Conservation (phyloP, 2,113 vertebrate genomes). For the Clarias batrachus region DNA sequence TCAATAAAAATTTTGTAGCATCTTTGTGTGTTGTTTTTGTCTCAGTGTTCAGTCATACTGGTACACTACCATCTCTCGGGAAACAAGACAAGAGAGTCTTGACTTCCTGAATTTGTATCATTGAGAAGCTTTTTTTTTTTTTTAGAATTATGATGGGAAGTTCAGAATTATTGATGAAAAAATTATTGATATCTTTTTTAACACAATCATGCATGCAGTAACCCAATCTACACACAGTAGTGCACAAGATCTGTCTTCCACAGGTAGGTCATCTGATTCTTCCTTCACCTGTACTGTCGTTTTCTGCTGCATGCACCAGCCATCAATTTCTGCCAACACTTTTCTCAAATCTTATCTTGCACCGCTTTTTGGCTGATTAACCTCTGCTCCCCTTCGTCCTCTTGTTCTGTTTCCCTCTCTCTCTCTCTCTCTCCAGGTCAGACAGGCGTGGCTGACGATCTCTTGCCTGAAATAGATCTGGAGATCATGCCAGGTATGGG, state of each 20-base stretch:
- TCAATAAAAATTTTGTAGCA: neutral
- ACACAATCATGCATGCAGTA: neutral
- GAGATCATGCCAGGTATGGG: conserved; percentile 97
- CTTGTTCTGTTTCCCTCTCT: conserved; percentile 32
- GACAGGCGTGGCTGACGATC: conserved; percentile 91
- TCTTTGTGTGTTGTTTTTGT: neutral
- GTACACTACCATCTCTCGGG: neutral
- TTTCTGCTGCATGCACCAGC: conserved; percentile 52
- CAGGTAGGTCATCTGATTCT: conserved; percentile 32
- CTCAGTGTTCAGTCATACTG: neutral
- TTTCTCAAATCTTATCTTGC: conserved; percentile 38
- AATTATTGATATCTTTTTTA: too few species aligned
- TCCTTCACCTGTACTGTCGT: conserved; percentile 57
- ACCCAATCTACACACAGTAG: neutral
- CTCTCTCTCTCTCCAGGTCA: conserved; percentile 83
- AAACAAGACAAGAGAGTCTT: neutral
- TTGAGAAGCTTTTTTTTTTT: neutral
- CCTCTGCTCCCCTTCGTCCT: conserved; percentile 28
- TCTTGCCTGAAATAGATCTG: conserved; percentile 95
- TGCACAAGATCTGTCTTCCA: neutral
- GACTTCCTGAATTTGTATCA: neutral
- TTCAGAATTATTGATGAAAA: too few species aligned
- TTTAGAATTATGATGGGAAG: too few species aligned
- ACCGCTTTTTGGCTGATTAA: conserved; percentile 35
- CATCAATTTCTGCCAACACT: conserved; percentile 40